Evolutionary conservation across 2,797 vertebrate genomes (phyloP).

Genomic region (Gobionotothen gibberifrons): DNA sequence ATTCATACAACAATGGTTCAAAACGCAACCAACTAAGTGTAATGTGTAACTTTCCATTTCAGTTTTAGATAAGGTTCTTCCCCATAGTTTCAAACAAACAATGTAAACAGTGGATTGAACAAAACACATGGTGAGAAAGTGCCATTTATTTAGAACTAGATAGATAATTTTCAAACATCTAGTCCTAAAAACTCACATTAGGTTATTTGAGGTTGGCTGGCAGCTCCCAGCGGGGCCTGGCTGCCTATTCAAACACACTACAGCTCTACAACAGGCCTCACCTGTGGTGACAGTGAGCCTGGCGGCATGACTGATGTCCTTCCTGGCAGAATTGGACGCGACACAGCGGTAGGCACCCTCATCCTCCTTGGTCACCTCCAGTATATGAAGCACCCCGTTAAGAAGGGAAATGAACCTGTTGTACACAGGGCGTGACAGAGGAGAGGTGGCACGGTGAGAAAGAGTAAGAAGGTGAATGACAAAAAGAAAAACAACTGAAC

Average conservation of each 20-base stretch:
- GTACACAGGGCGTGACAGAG: slow-evolving; percentile 9
- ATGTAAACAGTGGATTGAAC: not conserved
- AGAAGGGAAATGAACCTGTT: slow-evolving; percentile 93
- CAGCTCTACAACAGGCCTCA: slow-evolving; percentile 44
- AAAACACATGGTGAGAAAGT: not conserved
- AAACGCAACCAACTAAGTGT: not conserved
- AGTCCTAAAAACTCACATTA: slow-evolving; percentile 17
- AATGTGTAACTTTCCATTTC: not conserved
- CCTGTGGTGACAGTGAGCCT: slow-evolving; percentile 87
- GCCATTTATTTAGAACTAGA: not conserved
- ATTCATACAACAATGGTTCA: not conserved
- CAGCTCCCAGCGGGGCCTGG: slow-evolving; percentile 20
- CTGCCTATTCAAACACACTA: slow-evolving; percentile 24
- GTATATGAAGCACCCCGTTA: slow-evolving; percentile 94
- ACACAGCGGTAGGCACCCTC: slow-evolving; percentile 91
- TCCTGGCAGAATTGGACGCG: slow-evolving; percentile 87
- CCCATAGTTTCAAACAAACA: not conserved
- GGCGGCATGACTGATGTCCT: slow-evolving; percentile 88
- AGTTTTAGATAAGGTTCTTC: not conserved
- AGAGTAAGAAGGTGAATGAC: not conserved
- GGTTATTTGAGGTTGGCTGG: not conserved
- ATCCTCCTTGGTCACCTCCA: slow-evolving; percentile 88
- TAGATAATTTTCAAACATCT: not conserved
- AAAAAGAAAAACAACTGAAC: slow-evolving; percentile 20
- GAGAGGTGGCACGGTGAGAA: slow-evolving; percentile 16